Conservation (phyloP, 2,888 invertebrate species). For the Halictus quadricinctus region DNA sequence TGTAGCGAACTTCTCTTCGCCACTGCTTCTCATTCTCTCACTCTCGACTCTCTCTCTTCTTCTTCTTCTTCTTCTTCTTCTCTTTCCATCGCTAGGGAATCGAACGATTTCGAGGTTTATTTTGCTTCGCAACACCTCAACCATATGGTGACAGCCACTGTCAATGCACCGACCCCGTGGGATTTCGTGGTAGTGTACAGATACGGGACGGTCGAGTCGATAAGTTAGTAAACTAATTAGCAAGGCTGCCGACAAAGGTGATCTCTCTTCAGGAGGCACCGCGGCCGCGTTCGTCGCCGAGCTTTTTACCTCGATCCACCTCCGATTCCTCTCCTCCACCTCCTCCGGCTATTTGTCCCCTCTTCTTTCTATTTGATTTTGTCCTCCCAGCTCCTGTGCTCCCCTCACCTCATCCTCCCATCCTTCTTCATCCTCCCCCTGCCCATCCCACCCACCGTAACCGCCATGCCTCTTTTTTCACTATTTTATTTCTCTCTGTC, state of each 20-base stretch:
- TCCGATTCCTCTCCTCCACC: constrained; percentile 64
- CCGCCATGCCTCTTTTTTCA: constrained; percentile 71
- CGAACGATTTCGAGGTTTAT: constrained; percentile 70
- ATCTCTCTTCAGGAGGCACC: constrained; percentile 72
- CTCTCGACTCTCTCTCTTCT: too few species aligned
- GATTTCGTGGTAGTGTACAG: constrained; percentile 65
- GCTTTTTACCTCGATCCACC: constrained; percentile 74
- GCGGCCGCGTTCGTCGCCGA: constrained; percentile 74
- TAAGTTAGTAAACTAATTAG: constrained; percentile 83
- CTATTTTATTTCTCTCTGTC: constrained; percentile 75
- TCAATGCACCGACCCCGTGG: constrained; percentile 68
- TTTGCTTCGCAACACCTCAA: constrained; percentile 71
- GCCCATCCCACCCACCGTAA: constrained; percentile 62
- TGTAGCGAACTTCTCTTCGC: constrained; percentile 38
- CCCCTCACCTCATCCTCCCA: neutral
- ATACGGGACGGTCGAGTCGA: constrained; percentile 76
- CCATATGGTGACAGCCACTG: constrained; percentile 74
- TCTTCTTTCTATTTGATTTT: constrained; percentile 67
- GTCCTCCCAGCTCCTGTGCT: constrained; percentile 33
- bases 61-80: neutral
- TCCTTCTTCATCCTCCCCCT: constrained; percentile 29
- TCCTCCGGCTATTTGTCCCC: constrained; percentile 69
- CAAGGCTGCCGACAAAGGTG: constrained; percentile 81
- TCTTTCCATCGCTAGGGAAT: constrained; percentile 49
- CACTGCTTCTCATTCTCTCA: neutral